Conservation (phyloP, 2,888 invertebrate species). For the Colletes collaris region DNA sequence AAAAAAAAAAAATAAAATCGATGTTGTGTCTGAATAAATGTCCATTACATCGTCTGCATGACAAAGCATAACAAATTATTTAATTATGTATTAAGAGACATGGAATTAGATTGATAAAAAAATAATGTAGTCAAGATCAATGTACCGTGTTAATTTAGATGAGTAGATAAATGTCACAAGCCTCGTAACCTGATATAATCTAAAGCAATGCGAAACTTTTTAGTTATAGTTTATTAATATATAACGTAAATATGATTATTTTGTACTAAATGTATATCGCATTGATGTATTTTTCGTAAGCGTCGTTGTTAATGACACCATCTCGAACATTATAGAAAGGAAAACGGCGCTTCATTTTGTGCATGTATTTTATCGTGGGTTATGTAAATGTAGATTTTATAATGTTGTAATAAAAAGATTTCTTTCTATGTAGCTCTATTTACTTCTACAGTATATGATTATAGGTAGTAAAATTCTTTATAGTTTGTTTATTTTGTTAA, state of each 20-base stretch:
- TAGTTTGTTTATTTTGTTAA: background rate
- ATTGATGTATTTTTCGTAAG: conserved; percentile 76
- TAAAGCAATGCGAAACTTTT: conserved; percentile 35
- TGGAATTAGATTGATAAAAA: conserved; percentile 20
- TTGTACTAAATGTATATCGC: conserved; percentile 76
- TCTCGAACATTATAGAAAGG: conserved; percentile 43
- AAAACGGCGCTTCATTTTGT: conserved; percentile 65
- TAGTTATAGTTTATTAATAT: conserved; percentile 17
- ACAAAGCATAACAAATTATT: conserved; percentile 41
- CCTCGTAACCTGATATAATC: conserved; percentile 20
- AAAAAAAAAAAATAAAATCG: conserved; percentile 42
- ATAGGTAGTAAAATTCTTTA: background rate
- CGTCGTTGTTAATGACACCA: conserved; percentile 35
- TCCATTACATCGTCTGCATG: conserved; percentile 60
- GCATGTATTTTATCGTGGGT: conserved; percentile 70
- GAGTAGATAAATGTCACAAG: conserved; percentile 40
- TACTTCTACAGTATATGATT: background rate
- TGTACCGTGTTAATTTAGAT: conserved; percentile 51
- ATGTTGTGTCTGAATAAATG: conserved; percentile 71
- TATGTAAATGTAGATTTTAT: conserved; percentile 80
- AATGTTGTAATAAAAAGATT: conserved; percentile 82
- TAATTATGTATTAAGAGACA: conserved; percentile 40
- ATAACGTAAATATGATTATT: conserved; percentile 74
- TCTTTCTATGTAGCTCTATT: conserved; percentile 66
- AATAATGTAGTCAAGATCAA: conserved; percentile 37